Conservation (phyloP, 2,797 vertebrate genomes). For the Tokudaia tokunoshimensis region DNA sequence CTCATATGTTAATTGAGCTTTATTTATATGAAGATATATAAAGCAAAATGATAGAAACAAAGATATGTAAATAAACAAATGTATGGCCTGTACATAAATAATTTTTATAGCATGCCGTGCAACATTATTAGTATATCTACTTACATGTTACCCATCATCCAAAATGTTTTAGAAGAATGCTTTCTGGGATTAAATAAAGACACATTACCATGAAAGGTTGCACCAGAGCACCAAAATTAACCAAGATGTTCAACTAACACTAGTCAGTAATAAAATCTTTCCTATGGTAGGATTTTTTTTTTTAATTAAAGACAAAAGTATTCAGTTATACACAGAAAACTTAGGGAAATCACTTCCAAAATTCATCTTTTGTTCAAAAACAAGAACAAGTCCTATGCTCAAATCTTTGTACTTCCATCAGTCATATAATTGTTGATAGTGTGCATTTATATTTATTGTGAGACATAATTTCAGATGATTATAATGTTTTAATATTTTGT, state of each 20-base stretch:
- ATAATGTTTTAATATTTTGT: background rate
- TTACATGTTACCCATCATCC: background rate
- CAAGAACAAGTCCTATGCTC: background rate
- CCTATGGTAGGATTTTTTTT: background rate
- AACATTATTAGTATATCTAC: background rate
- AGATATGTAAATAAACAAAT: background rate
- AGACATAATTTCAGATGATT: background rate
- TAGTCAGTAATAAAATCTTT: background rate
- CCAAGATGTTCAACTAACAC: background rate
- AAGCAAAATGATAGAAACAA: background rate
- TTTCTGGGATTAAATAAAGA: background rate
- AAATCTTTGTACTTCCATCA: background rate
- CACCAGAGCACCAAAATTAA: background rate
- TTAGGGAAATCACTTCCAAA: background rate
- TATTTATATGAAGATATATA: background rate
- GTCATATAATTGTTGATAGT: background rate
- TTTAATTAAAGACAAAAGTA: background rate
- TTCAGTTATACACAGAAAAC: background rate
- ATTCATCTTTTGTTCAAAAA: background rate
- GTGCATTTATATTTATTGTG: background rate
- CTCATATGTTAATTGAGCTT: background rate
- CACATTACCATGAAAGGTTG: background rate
- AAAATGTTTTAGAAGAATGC: background rate
- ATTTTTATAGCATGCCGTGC: background rate
- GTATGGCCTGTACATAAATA: background rate